These are phyloP conservation scores for Sarcophilus harrisii DNA, from an alignment of 2,797 vertebrate species.

Conservation along the genomic window DNA sequence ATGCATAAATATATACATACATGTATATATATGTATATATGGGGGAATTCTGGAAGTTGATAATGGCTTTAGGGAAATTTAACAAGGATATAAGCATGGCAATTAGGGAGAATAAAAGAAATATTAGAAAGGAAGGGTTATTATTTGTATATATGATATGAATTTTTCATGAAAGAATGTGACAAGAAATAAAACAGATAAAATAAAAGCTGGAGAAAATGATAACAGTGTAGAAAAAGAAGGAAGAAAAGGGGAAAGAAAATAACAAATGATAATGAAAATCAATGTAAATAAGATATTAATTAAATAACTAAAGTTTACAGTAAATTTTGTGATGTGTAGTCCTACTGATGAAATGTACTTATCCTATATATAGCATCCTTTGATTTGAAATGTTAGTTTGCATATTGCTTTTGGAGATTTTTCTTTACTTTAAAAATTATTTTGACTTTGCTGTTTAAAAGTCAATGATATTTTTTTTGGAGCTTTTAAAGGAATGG, in stretches of 20 bases:
- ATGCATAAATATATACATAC: no score
- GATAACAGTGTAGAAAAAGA: neutral
- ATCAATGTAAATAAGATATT: neutral
- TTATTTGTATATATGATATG: neutral
- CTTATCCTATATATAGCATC: neutral
- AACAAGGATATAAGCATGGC: neutral
- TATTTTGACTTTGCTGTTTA: neutral
- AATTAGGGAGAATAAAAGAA: neutral
- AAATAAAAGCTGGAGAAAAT: neutral
- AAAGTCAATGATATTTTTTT: neutral
- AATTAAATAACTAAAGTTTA: constrained; percentile 24
- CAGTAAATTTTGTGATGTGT: neutral
- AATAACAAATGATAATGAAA: constrained; percentile 1
- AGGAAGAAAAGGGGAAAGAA: neutral
- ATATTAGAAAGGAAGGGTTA: neutral
- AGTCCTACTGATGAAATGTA: neutral
- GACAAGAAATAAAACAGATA: neutral
- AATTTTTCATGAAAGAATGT: neutral
- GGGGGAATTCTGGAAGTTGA: neutral
- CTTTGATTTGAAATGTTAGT: constrained; percentile 1
- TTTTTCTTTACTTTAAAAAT: constrained; percentile 16
- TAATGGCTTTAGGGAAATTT: neutral
- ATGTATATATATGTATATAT: no score
- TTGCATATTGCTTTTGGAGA: neutral
- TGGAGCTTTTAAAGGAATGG: neutral